These are phyloP conservation scores for Buceros bicornis DNA, from an alignment of 2,797 vertebrate genomes.

Conservation along the genomic window DNA sequence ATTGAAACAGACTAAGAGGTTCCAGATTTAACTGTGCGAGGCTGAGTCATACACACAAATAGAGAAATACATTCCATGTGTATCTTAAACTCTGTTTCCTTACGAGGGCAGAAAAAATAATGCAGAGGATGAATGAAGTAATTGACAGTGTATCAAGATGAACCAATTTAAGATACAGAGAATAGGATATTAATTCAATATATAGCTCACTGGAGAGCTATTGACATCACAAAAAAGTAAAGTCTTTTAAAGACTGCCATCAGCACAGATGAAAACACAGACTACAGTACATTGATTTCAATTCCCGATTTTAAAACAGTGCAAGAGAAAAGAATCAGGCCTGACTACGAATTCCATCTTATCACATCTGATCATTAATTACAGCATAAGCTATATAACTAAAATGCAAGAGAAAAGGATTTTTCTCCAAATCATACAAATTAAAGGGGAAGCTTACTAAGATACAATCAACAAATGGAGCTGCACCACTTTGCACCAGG, in stretches of 20 bases:
- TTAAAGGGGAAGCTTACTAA: not conserved
- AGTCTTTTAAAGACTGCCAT: not conserved
- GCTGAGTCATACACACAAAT: not conserved
- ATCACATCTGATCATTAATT: not conserved
- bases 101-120: not conserved
- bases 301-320: not conserved
- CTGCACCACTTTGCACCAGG: not conserved
- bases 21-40: not conserved
- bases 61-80: not conserved
- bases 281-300: not conserved
- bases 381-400: not conserved
- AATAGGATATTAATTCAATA: not conserved
- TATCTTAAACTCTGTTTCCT: not conserved
- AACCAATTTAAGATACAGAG: not conserved
- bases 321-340: not conserved
- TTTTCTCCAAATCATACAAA: not conserved
- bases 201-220: not conserved
- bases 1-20: not conserved
- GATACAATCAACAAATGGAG: not conserved
- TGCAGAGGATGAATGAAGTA: not conserved
- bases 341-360: not conserved
- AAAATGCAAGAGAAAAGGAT: not conserved
- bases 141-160: not conserved
- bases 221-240: not conserved
- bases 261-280: not conserved